phyloP scores from a whole-genome alignment of 2,797 vertebrate species.

The Emys orbicularis region DNA sequence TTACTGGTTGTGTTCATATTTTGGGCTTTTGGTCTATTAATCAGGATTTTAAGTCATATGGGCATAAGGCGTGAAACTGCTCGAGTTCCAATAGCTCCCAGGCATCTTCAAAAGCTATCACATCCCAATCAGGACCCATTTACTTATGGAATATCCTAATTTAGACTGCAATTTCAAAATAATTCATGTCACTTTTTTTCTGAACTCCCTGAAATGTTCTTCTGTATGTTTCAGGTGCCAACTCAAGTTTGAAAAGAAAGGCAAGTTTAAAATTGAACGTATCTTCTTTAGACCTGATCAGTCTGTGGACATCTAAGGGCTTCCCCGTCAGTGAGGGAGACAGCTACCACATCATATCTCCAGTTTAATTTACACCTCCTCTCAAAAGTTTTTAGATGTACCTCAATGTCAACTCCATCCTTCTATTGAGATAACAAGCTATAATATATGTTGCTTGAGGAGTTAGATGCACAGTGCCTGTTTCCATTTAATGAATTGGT shows the following conservation, averaged over 20 bases:
- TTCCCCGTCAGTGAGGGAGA: not conserved
- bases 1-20: not conserved
- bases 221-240: not conserved
- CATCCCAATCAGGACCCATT: not conserved
- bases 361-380: not conserved
- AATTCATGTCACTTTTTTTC: not conserved
- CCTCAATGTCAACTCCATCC: not conserved
- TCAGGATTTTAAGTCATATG: not conserved
- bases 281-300: not conserved
- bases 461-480: not conserved
- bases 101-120: not conserved
- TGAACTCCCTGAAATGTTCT: not conserved
- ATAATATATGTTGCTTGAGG: not conserved
- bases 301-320: accelerated
- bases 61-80: not conserved
- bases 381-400: not conserved
- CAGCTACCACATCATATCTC: not conserved
- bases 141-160: not conserved
- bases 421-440: not conserved
- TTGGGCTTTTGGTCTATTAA: not conserved
- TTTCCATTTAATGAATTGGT: not conserved
- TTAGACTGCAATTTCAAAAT: not conserved
- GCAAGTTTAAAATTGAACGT: not conserved
- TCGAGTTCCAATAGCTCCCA: not conserved
- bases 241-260: not conserved